phyloP scores from a whole-genome alignment of 2,113 vertebrate species.

The Tupaia chinensis region DNA sequence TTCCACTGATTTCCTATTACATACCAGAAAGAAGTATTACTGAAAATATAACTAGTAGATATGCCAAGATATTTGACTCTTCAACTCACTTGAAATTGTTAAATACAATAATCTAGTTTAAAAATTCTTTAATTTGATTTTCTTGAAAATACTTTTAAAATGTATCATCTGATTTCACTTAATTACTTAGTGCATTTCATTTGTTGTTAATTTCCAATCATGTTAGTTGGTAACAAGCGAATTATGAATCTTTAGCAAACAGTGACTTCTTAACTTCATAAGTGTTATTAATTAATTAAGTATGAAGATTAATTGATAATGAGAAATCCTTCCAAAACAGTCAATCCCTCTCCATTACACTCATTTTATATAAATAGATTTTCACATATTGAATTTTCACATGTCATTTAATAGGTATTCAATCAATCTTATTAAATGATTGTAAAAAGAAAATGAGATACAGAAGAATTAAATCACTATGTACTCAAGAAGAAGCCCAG shows the following conservation, averaged over 20 bases:
- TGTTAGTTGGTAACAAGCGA: conserved; percentile 14
- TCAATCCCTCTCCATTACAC: not conserved
- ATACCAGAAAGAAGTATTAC: not conserved
- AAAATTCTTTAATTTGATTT: conserved; percentile 57
- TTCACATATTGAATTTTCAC: conserved; percentile 56
- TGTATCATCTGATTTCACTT: conserved; percentile 4
- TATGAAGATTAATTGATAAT: conserved; percentile 37
- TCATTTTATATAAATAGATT: conserved; percentile 48
- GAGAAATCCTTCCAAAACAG: conserved; percentile 45
- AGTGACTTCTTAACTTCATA: conserved; percentile 44
- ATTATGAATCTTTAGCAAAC: not conserved
- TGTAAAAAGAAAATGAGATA: not conserved
- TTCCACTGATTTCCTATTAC: not conserved
- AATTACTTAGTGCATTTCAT: conserved; percentile 40
- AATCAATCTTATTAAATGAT: conserved; percentile 56
- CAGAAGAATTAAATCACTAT: conserved; percentile 42
- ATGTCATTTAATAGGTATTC: conserved; percentile 46
- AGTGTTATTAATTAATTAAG: conserved; percentile 48
- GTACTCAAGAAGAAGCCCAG: not conserved
- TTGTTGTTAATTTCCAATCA: conserved; percentile 4
- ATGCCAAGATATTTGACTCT: not conserved
- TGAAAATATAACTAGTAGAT: not conserved
- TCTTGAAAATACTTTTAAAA: conserved; percentile 50
- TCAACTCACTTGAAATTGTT: not conserved
- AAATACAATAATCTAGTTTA: conserved; percentile 33